A percentile compares a stretch with the other conserved stretches of the same genome.
These are phyloP conservation scores for Aleiodes sp. DNA, from an alignment of 1,140 invertebrate genomes.

Conservation along the genomic window DNA sequence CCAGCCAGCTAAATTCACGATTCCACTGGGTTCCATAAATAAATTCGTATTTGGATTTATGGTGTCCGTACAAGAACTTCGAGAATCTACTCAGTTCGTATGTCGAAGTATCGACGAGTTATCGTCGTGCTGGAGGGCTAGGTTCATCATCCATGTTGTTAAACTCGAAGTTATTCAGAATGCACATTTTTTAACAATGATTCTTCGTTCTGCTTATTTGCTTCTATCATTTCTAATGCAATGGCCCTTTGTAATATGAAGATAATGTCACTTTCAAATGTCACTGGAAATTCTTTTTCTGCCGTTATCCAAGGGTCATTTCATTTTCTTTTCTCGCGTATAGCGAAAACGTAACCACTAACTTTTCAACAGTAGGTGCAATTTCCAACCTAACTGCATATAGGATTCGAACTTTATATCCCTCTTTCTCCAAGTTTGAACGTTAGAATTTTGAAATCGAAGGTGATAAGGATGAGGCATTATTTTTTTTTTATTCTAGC, in stretches of 20 bases:
- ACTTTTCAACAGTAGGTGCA: not conserved
- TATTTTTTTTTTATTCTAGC: not conserved
- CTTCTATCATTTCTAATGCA: not conserved
- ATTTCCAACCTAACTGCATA: conserved; percentile 10
- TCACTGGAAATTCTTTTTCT: not conserved
- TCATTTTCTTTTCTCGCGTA: not conserved
- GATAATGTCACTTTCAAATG: not conserved
- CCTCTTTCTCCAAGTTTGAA: not conserved
- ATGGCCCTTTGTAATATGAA: not conserved
- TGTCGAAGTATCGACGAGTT: conserved; percentile 11
- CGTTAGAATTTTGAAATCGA: not conserved
- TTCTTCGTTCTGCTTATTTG: not conserved
- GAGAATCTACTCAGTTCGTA: conserved; percentile 4
- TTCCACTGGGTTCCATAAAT: conserved; percentile 12
- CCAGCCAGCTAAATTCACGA: not conserved
- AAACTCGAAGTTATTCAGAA: not conserved
- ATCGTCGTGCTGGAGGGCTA: not conserved
- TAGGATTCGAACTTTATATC: conserved; percentile 3
- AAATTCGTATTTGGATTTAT: conserved; percentile 14
- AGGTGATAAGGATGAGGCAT: not conserved
- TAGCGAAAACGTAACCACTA: not conserved
- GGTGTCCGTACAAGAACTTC: not conserved
- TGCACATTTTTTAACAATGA: not conserved
- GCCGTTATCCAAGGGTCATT: not conserved
- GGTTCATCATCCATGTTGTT: not conserved